These are phyloP conservation scores for Schrankia costaestrigalis DNA, from an alignment of 2,888 invertebrate genomes.

Conservation along the genomic window DNA sequence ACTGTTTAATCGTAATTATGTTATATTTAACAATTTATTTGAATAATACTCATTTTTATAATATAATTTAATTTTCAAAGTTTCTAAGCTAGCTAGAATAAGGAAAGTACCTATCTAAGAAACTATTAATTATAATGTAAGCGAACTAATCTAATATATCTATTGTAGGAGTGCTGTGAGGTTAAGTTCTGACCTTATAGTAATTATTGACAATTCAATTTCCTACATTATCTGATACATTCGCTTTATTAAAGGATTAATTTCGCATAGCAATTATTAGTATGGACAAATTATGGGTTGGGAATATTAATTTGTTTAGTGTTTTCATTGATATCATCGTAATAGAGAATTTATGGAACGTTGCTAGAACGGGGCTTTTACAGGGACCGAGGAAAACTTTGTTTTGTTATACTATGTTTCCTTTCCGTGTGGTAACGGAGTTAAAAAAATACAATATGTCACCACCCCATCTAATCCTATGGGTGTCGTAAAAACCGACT, in stretches of 20 bases:
- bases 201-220: constrained; percentile 77
- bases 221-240: constrained; percentile 59
- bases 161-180: constrained; percentile 31
- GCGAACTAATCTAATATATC: constrained; percentile 25
- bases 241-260: constrained; percentile 37
- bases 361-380: no score
- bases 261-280: constrained; percentile 29
- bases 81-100: no score
- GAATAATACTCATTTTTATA: no score
- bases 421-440: no score
- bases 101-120: constrained; percentile 11
- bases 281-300: constrained; percentile 26
- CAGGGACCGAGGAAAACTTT: no score
- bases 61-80: no score
- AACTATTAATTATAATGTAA: constrained; percentile 29
- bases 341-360: not conserved
- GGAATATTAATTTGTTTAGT: constrained; percentile 21
- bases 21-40: no score
- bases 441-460: no score
- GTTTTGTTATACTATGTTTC: no score
- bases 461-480: no score
- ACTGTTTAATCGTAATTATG: no score
- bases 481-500: no score
- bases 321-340: constrained; percentile 3
- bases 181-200: constrained; percentile 36